phyloP scores from a whole-genome alignment of 2,113 vertebrate species.

The Tachycineta bicolor region DNA sequence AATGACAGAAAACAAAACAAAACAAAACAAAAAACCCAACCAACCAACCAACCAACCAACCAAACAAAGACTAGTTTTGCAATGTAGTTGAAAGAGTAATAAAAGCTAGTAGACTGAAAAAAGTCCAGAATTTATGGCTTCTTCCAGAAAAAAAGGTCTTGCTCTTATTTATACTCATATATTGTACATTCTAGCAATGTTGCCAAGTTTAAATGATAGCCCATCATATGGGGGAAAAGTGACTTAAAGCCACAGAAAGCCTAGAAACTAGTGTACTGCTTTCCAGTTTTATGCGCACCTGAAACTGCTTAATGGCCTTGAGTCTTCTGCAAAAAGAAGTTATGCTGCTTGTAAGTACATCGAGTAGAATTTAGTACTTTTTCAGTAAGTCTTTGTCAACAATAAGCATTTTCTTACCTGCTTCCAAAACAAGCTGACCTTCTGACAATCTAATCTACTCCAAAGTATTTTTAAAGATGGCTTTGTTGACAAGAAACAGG shows the following conservation, averaged over 20 bases:
- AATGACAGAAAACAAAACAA: background rate
- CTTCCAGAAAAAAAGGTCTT: background rate
- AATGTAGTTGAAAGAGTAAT: background rate
- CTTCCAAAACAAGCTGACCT: background rate
- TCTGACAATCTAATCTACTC: background rate
- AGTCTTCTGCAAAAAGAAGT: background rate
- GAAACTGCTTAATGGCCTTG: background rate
- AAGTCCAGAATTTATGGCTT: background rate
- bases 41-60: too few relatives aligned
- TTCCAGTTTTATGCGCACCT: background rate
- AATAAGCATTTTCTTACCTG: background rate
- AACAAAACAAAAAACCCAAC: background rate
- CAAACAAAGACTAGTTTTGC: background rate
- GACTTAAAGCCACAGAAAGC: background rate
- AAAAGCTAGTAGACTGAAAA: background rate
- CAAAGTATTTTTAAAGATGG: background rate
- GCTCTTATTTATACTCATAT: background rate
- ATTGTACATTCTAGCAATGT: background rate
- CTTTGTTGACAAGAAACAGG: background rate
- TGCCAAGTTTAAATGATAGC: background rate
- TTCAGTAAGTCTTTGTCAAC: background rate
- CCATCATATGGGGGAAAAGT: background rate
- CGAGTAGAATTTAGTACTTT: background rate
- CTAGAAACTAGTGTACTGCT: background rate
- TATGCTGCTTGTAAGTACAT: background rate